These are phyloP conservation scores for Melanophora roralis DNA, from an alignment of 2,888 invertebrate species.

Conservation along the genomic window DNA sequence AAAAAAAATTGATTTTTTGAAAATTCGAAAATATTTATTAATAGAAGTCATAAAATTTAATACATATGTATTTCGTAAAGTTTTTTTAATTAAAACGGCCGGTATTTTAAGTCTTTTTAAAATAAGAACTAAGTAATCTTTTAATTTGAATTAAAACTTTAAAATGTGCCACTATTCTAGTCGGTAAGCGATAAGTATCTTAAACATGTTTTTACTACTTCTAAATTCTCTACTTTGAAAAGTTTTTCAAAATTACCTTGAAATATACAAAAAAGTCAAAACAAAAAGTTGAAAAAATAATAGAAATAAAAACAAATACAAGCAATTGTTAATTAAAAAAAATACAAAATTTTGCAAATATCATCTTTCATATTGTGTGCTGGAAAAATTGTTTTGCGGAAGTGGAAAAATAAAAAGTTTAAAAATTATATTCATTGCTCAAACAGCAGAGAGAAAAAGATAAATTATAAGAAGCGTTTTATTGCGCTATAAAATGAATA, in stretches of 20 bases:
- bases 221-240: conserved; percentile 43
- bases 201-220: neutral
- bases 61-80: no score
- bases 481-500: conserved; percentile 46
- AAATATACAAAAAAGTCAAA: neutral
- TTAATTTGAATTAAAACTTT: no score
- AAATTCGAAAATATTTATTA: no score
- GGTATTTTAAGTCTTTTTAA: no score
- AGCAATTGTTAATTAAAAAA: neutral
- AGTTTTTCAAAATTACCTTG: conserved; percentile 29
- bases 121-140: no score
- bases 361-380: neutral
- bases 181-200: no score
- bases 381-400: conserved; percentile 10
- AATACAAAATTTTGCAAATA: conserved; percentile 29
- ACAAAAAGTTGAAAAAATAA: neutral
- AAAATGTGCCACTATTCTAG: no score
- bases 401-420: conserved; percentile 23
- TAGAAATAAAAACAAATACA: neutral
- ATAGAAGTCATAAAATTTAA: no score
- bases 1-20: no score
- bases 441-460: neutral
- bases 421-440: neutral
- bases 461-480: no score
- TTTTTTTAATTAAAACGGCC: no score